A percentile compares a stretch with the other conserved stretches of the same genome.
These are phyloP conservation scores for Lutjanus argentimaculatus DNA, from an alignment of 2,797 vertebrate genomes.

Conservation along the genomic window DNA sequence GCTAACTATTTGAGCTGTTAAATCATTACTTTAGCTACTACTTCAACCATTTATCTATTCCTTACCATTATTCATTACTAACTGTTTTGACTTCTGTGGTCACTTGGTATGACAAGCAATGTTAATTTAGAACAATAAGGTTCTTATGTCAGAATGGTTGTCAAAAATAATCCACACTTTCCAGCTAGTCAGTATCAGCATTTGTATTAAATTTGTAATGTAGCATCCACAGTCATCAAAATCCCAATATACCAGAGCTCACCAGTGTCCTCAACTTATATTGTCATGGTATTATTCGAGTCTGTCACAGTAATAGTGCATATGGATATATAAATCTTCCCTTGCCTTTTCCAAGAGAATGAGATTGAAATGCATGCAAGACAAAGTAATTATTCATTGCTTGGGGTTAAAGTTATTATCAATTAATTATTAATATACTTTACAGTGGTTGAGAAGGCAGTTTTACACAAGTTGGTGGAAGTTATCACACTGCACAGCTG, in stretches of 20 bases:
- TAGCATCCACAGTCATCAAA: not conserved
- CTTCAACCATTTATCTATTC: too few species aligned
- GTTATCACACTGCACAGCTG: constrained; percentile 59
- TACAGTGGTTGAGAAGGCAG: constrained; percentile 42
- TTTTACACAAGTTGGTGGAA: constrained; percentile 45
- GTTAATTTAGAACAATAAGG: too few species aligned
- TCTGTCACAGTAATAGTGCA: not conserved
- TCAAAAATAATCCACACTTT: constrained; percentile 7
- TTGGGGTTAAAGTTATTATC: constrained; percentile 14
- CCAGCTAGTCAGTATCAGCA: not conserved
- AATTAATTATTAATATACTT: constrained; percentile 21
- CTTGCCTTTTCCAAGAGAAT: not conserved
- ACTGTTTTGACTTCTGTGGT: not conserved
- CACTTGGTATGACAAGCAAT: not conserved
- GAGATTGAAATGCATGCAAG: constrained; percentile 8
- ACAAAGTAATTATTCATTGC: constrained; percentile 16
- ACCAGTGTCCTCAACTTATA: not conserved
- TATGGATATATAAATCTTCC: not conserved
- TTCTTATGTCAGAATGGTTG: too few species aligned
- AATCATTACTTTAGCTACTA: not conserved
- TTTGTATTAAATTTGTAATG: not conserved
- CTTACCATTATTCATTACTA: too few species aligned
- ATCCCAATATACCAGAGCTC: not conserved
- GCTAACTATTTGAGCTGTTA: not conserved
- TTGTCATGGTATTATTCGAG: not conserved